A percentile compares a stretch with the other conserved stretches of the same genome.
Evolutionary conservation across 37 sponge, comb jelly and placozoan species (phyloP).

Genomic region (Lycopodina hypogea): DNA sequence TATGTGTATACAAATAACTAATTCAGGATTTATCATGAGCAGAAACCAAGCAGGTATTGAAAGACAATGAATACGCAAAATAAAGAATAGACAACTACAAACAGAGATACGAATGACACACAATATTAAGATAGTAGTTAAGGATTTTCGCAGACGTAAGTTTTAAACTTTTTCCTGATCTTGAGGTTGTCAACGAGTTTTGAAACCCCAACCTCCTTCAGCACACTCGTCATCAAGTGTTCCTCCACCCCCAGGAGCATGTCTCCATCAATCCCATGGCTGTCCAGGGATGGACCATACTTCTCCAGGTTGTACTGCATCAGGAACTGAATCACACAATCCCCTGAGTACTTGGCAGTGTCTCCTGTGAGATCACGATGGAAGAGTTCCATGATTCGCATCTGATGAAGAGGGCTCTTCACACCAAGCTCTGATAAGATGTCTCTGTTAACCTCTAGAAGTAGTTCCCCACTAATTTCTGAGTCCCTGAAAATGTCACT

Average conservation of each 20-base stretch:
- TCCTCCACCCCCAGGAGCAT: slow-evolving; percentile 26
- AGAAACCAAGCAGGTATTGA: too few relatives aligned
- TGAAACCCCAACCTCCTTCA: slow-evolving; percentile 49
- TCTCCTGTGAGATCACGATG: background rate
- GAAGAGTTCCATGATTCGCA: slow-evolving; percentile 34
- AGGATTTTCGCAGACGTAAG: background rate
- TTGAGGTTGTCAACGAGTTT: slow-evolving; percentile 10
- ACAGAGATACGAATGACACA: background rate
- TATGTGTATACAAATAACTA: too few relatives aligned
- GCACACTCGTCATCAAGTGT: slow-evolving; percentile 20
- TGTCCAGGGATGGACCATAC: background rate
- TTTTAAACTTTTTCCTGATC: slow-evolving; percentile 24
- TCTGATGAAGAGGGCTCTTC: slow-evolving; percentile 22
- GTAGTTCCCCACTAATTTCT: slow-evolving; percentile 59
- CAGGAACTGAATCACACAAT: slow-evolving; percentile 6
- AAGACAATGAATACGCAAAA: background rate
- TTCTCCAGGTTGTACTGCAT: slow-evolving; percentile 21
- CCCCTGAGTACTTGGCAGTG: background rate
- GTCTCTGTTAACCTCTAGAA: slow-evolving; percentile 24
- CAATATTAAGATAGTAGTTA: background rate
- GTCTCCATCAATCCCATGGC: slow-evolving; percentile 36
- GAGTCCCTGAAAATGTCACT: slow-evolving; percentile 18
- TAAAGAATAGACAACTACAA: background rate
- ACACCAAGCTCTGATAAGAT: slow-evolving; percentile 49
- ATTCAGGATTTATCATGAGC: too few relatives aligned